Conservation (phyloP, 2,888 invertebrate species). For the Melinaea marsaeus region DNA sequence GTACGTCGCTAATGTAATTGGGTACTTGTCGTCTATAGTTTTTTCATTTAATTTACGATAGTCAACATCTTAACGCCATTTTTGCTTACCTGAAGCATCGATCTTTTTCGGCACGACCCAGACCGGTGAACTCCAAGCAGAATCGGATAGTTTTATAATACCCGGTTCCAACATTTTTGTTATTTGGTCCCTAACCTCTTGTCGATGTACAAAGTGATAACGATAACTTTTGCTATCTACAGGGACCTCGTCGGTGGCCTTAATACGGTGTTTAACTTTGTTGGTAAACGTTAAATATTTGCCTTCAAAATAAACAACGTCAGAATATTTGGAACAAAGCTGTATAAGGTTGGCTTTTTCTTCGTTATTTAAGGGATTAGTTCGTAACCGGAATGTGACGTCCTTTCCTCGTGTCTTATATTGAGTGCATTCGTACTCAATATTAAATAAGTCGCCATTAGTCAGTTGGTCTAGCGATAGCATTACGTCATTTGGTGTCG, state of each 20-base stretch:
- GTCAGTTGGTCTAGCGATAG: constrained; percentile 11
- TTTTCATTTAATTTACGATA: constrained; percentile 36
- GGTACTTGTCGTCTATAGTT: constrained; percentile 25
- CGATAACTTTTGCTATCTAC: constrained; percentile 18
- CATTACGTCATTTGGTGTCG: constrained; percentile 8
- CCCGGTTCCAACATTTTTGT: constrained; percentile 18
- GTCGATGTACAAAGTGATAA: constrained; percentile 17
- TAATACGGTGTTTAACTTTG: constrained; percentile 15
- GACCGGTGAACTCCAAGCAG: constrained; percentile 36
- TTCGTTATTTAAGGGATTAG: constrained; percentile 14
- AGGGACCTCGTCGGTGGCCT: constrained; percentile 16
- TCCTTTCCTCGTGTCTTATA: neutral
- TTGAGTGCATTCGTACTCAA: neutral
- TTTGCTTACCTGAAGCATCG: constrained; percentile 30
- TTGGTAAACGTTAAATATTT: constrained; percentile 14
- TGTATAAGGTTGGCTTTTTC: constrained; percentile 11
- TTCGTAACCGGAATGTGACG: constrained; percentile 1
- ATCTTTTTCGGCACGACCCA: constrained; percentile 19
- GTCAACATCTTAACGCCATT: constrained; percentile 16
- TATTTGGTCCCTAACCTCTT: constrained; percentile 18
- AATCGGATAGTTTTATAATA: constrained; percentile 31
- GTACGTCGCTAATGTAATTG: too few relatives aligned
- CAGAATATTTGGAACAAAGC: constrained; percentile 14
- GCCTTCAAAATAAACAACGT: constrained; percentile 21
- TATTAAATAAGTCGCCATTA: constrained; percentile 10